These are phyloP conservation scores for Centrocercus urophasianus DNA, from an alignment of 2,113 vertebrate genomes.

Conservation along the genomic window DNA sequence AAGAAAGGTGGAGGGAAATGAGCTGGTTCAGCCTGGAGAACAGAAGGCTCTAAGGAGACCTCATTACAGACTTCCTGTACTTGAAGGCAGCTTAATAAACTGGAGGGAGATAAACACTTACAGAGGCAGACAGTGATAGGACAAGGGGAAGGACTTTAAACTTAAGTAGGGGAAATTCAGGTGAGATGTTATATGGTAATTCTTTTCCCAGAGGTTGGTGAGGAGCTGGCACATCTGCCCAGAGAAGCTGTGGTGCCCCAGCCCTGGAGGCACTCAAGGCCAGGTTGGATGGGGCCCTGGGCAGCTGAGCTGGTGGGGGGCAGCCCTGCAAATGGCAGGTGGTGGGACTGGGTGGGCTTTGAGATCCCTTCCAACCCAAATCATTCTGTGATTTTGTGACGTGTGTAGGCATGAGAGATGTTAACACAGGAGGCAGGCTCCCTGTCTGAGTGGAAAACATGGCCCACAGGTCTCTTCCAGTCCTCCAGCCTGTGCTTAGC, in stretches of 20 bases:
- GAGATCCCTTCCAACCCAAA: not conserved
- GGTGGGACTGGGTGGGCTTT: not conserved
- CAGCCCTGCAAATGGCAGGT: not conserved
- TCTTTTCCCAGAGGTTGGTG: not conserved
- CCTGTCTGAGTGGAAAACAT: slow-evolving; percentile 55
- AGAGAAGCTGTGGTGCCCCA: not conserved
- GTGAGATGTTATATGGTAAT: not conserved
- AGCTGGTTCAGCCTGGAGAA: not conserved
- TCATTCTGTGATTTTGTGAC: not conserved
- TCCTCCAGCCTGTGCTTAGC: not conserved
- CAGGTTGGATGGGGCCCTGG: not conserved
- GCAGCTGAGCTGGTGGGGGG: not conserved
- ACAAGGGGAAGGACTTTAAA: not conserved
- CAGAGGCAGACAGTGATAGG: not conserved
- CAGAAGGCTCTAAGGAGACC: not conserved
- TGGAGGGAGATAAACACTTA: not conserved
- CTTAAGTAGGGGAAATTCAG: not conserved
- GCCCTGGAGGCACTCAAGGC: not conserved
- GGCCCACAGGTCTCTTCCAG: slow-evolving; percentile 21
- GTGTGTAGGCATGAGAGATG: slow-evolving; percentile 2
- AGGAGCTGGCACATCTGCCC: not conserved
- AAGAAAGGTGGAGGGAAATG: not conserved
- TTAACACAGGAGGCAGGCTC: slow-evolving; percentile 23
- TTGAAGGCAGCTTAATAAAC: not conserved
- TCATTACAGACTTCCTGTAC: not conserved